Conservation (phyloP, 2,888 invertebrate genomes). For the Agrotis exclamationis region DNA sequence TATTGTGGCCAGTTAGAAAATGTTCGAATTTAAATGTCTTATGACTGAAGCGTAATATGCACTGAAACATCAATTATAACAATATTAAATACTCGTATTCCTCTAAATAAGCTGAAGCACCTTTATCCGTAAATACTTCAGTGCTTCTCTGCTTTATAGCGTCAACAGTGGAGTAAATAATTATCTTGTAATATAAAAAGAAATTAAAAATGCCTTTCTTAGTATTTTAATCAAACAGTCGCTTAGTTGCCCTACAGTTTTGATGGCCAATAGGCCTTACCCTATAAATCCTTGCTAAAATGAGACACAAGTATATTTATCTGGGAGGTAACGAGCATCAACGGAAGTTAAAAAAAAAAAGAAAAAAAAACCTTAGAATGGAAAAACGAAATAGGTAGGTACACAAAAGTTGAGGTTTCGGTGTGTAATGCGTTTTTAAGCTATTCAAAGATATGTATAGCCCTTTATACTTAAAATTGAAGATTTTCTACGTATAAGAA, state of each 20-base stretch:
- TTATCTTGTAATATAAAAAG: not conserved
- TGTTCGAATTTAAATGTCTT: constrained; percentile 59
- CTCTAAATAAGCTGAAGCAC: constrained; percentile 2
- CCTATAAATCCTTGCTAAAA: not conserved
- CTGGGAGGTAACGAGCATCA: too few species aligned
- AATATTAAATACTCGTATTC: not conserved
- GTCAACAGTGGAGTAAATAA: not conserved
- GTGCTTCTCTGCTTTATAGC: not conserved
- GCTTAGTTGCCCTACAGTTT: constrained; percentile 2
- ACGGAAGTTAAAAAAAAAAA: not conserved
- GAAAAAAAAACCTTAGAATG: too few species aligned
- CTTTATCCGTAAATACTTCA: not conserved
- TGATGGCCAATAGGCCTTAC: not conserved
- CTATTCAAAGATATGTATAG: constrained; percentile 26
- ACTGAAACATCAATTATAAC: constrained; percentile 32
- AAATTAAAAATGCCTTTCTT: not conserved
- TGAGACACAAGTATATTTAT: not conserved
- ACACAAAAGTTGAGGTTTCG: constrained; percentile 10
- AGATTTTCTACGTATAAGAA: constrained; percentile 51
- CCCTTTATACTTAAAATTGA: constrained; percentile 25
- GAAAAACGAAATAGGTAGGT: not conserved
- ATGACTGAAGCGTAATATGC: constrained; percentile 34
- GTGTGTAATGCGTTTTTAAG: constrained; percentile 39
- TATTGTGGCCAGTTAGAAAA: constrained; percentile 54
- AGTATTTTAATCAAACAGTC: not conserved